Evolutionary conservation across 1,140 invertebrate genomes (phyloP).

Genomic region (Aphidius ervi): DNA sequence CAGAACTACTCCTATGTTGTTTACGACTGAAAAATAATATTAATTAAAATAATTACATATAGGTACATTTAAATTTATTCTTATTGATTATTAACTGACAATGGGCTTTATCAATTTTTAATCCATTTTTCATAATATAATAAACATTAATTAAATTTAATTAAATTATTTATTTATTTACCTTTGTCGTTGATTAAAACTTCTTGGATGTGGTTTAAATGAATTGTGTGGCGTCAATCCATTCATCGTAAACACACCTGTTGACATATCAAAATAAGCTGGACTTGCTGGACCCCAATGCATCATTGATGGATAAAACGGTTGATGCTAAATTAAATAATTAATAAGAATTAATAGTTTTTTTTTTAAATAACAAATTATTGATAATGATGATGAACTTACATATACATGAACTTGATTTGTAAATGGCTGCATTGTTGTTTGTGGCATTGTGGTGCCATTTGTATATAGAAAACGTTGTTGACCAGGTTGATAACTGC

Average conservation of each 20-base stretch:
- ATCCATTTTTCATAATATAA: not conserved
- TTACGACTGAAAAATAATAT: conserved; percentile 33
- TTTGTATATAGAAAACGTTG: conserved; percentile 65
- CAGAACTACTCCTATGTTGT: conserved; percentile 46
- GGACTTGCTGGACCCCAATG: conserved; percentile 58
- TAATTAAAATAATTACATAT: not conserved
- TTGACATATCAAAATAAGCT: conserved; percentile 65
- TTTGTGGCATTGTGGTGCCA: conserved; percentile 55
- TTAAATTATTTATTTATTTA: conserved; percentile 25
- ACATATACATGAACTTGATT: conserved; percentile 67
- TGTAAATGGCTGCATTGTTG: conserved; percentile 56
- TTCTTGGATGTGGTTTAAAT: conserved; percentile 55
- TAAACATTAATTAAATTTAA: not conserved
- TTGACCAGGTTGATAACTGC: conserved; percentile 55
- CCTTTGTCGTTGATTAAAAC: conserved; percentile 45
- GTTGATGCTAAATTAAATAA: conserved; percentile 48
- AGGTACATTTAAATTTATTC: not conserved
- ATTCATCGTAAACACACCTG: conserved; percentile 69
- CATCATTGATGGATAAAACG: conserved; percentile 58
- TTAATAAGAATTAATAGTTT: not conserved
- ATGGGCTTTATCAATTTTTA: not conserved
- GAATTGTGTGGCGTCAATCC: conserved; percentile 66
- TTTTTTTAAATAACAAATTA: not conserved
- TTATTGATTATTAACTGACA: not conserved
- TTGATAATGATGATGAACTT: conserved; percentile 43